Percentiles rank a stretch among this genome's conserved stretches.
Conservation (phyloP, 2,113 vertebrate genomes). For the Pangasianodon hypophthalmus region DNA sequence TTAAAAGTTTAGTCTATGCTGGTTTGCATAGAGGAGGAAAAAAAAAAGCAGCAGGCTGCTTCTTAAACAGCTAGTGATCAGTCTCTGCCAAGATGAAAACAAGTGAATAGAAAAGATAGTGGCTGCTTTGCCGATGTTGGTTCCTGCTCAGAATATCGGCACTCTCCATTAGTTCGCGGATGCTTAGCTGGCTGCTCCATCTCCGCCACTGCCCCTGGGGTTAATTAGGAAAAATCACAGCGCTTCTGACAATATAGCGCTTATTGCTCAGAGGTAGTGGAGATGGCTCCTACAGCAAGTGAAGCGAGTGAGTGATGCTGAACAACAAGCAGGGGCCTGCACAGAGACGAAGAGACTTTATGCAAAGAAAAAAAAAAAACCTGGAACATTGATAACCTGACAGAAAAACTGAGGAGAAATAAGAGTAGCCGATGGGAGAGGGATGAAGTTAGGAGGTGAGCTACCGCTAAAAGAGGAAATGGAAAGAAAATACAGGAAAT, state of each 20-base stretch:
- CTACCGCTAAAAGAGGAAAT: not conserved
- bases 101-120: slow-evolving; percentile 34
- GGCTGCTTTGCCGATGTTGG: slow-evolving; percentile 17
- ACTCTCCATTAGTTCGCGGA: slow-evolving; percentile 55
- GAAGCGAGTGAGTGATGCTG: slow-evolving; percentile 27
- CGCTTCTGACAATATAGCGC: slow-evolving; percentile 24
- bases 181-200: slow-evolving; percentile 32
- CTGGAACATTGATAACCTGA: not conserved
- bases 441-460: not conserved
- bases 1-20: slow-evolving; percentile 23
- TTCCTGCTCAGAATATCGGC: slow-evolving; percentile 33
- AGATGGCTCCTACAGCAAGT: slow-evolving; percentile 11
- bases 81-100: slow-evolving; percentile 58
- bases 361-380: not conserved
- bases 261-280: slow-evolving; percentile 41
- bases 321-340: not conserved
- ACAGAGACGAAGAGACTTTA: not conserved
- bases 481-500: slow-evolving; percentile 12
- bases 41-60: slow-evolving; percentile 27
- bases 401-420: not conserved
- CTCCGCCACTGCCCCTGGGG: slow-evolving; percentile 45
- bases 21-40: slow-evolving; percentile 8
- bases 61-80: slow-evolving; percentile 56
- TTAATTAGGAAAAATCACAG: slow-evolving; percentile 63
- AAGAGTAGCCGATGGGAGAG: not conserved